Conservation (phyloP, 2,888 invertebrate species). For the Oligia latruncula region DNA sequence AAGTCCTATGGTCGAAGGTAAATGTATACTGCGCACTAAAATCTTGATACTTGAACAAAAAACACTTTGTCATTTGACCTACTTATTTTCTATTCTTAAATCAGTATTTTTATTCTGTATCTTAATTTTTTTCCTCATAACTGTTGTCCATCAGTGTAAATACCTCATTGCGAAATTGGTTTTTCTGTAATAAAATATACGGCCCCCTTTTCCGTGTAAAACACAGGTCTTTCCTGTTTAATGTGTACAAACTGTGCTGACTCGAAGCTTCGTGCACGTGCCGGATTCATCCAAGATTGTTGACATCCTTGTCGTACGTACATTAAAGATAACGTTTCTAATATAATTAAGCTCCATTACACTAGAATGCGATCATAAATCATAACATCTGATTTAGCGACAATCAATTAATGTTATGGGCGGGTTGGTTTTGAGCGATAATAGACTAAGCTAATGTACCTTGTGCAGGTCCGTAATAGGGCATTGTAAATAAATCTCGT, state of each 20-base stretch:
- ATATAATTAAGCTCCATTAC: constrained; percentile 18
- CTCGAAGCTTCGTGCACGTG: constrained; percentile 36
- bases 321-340: constrained; percentile 36
- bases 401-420: constrained; percentile 17
- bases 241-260: constrained; percentile 21
- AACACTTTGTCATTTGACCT: background rate
- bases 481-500: constrained; percentile 67
- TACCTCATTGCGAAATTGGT: constrained; percentile 38
- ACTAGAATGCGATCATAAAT: constrained; percentile 10
- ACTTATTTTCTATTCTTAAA: constrained; percentile 27
- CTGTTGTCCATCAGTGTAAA: constrained; percentile 11
- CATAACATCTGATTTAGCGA: constrained; percentile 11
- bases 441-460: constrained; percentile 23
- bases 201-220: constrained; percentile 19
- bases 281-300: constrained; percentile 42
- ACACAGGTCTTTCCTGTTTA: constrained; percentile 48
- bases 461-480: constrained; percentile 63
- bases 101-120: constrained; percentile 8
- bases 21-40: constrained; percentile 18
- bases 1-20: background rate
- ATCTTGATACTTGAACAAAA: constrained; percentile 45
- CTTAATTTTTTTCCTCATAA: constrained; percentile 35
- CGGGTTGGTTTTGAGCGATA: constrained; percentile 23
- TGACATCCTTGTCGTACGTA: constrained; percentile 48
- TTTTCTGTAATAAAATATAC: constrained; percentile 37